Base-by-base conservation (phyloP, 2,113 vertebrate genomes). In the Grantiella picta region DNA sequence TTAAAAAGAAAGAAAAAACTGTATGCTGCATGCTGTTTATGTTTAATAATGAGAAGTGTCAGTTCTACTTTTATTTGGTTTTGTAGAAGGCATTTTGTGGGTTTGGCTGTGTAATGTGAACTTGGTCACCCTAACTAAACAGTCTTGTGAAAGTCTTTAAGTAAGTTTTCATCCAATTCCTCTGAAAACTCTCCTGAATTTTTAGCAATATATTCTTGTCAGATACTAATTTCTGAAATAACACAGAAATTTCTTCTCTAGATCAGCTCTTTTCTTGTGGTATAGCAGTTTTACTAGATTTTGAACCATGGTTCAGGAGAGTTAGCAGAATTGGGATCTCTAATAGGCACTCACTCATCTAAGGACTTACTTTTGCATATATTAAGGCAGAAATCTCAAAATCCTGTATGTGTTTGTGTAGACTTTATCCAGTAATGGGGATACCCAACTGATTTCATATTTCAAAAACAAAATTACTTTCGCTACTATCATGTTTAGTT, bases 291-390 rank as follows among this genome's bases (percentile, higher is more conserved):
- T 68, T 18, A 38, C 24, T 66, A 70, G 45, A 64, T 80, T 56
- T 80, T 0, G 10, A 49, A 21, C 47, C 2, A 1, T 56, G 17
- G 12, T 66, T 94, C 0, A 1, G 9, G 17, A 82, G 16, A 53
- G 31, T 31, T 76, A 23, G 17, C 29, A 57, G 65, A 81, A 65
- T 78, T 7, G 79, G 57, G 2, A n/a, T 87, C 28, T 77, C 57
- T 77, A 29, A 33, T 42, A 77, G 40, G 8, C 15, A 50, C 12
- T 29, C 17, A 9, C 9, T 59, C 11, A 18, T 57, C 18, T 64
- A 38, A 16, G n/a, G n/a, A 40, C 42, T 19, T 59, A 35, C 2
- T 35, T 36, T 66, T 73, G 25, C 21, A 10, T 19, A 54, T 38
- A 24, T 38, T 13, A 49, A 86, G 21, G 10, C 35, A 82, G 33